phyloP scores from a whole-genome alignment of 2,113 vertebrate species.

The Taxidea taxus region DNA sequence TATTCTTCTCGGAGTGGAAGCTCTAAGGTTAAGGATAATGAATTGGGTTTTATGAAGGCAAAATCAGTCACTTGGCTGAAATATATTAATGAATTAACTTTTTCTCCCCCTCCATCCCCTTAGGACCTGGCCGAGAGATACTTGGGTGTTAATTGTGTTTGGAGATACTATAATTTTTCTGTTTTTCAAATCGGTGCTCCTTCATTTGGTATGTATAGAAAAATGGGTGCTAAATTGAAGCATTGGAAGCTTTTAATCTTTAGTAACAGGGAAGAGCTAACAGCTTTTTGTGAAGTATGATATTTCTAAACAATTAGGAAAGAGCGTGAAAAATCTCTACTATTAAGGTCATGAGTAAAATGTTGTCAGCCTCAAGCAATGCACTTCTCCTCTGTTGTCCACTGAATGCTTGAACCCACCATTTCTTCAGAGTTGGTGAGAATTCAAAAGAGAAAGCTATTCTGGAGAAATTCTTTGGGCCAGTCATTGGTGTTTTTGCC shows the following conservation, averaged over 20 bases:
- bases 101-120: slow-evolving; percentile 32
- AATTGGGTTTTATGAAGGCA: background rate
- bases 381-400: accelerated
- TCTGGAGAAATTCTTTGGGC: background rate
- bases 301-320: slow-evolving; percentile 52
- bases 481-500: background rate
- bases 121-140: slow-evolving; percentile 87
- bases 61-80: slow-evolving; percentile 28
- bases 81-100: slow-evolving; percentile 52
- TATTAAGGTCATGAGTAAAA: background rate
- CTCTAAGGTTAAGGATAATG: slow-evolving; percentile 39
- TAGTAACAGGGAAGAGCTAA: slow-evolving; percentile 14
- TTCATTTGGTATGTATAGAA: slow-evolving; percentile 87
- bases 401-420: accelerated
- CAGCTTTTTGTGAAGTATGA: slow-evolving; percentile 39
- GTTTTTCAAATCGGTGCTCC: slow-evolving; percentile 89
- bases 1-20: slow-evolving; percentile 13
- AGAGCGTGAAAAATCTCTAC: slow-evolving; percentile 34
- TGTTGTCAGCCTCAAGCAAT: background rate
- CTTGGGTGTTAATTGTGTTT: slow-evolving; percentile 85
- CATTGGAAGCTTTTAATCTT: background rate
- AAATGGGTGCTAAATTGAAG: slow-evolving; percentile 31
- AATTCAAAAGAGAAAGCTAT: background rate
- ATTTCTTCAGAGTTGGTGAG: background rate
- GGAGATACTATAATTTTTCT: slow-evolving; percentile 94